These are phyloP conservation scores for Otus sunia DNA, from an alignment of 2,113 vertebrate genomes.

Conservation along the genomic window DNA sequence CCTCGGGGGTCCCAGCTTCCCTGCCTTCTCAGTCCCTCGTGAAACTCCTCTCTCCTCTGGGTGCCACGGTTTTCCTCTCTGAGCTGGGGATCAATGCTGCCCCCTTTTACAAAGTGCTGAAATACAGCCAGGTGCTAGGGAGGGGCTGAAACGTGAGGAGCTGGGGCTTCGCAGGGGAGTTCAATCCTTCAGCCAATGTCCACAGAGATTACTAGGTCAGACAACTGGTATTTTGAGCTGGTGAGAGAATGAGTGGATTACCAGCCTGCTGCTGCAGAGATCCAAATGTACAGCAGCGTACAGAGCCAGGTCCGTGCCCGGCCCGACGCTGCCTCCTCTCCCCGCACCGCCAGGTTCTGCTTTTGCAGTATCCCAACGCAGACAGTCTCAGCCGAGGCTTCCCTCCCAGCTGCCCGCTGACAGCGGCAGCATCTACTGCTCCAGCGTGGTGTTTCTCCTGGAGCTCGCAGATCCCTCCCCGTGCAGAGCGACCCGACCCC, in stretches of 20 bases:
- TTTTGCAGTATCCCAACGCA: background rate
- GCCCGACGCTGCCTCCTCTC: background rate
- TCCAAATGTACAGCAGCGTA: fast-evolving
- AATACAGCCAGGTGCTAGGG: background rate
- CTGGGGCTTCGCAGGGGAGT: background rate
- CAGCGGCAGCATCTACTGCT: background rate
- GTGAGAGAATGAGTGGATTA: slow-evolving; percentile 30
- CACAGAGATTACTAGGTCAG: slow-evolving; percentile 32
- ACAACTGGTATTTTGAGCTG: slow-evolving; percentile 13
- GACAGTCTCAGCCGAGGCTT: fast-evolving
- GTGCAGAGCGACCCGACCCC: fast-evolving
- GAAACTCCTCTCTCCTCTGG: background rate
- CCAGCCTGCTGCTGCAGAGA: background rate
- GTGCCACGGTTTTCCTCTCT: background rate
- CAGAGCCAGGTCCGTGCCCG: fast-evolving
- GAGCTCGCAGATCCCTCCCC: background rate
- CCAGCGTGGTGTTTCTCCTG: fast-evolving
- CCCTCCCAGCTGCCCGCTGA: background rate
- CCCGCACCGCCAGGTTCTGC: background rate
- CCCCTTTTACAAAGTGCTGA: background rate
- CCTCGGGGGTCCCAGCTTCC: background rate
- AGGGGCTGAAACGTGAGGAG: background rate
- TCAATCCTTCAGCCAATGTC: background rate
- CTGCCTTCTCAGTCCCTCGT: background rate
- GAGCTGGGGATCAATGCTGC: background rate